Base-by-base conservation (phyloP, 2,797 vertebrate genomes). In the Nannoperca obscura region DNA sequence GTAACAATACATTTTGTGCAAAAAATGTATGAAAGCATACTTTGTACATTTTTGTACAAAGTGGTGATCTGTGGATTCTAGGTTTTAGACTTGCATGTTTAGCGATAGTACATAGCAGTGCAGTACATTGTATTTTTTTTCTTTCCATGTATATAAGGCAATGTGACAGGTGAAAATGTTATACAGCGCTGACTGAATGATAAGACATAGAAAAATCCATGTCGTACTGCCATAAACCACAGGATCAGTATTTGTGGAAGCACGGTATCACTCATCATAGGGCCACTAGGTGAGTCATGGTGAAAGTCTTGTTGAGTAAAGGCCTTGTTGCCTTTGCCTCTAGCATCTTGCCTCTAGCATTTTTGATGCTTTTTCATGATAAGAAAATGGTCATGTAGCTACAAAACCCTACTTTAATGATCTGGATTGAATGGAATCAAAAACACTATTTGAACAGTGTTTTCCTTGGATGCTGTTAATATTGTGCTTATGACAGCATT, bases 301-400 rank as follows among this genome's bases (percentile, higher is more conserved):
- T 36, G 24, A 74, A 79, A 63, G 50, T 20, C 52, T 74, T 74
- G 24, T 80, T 81, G 53, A 73, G 44, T 67, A 72, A 84, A 71
- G 36, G 11, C 5, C 24, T 44, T 75, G 55, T 81, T 76, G 80
- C 71, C n/a, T 66, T 80, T 86, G 40, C 68, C 77, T 83, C 47
- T 71, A 70, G 47, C 44, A 64, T 27, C 54, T 38, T n/a, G n/a
- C n/a, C n/a, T n/a, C n/a, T n/a, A n/a, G n/a, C n/a, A n/a, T n/a
- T 57, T 42, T 47, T 53, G 11, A 40, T 54, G 44, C 57, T 57
- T 63, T 83, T 36, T 63, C 60, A 74, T 76, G 34, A 65, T 40
- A 55, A 57, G 54, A 59, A 81, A 86, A 72, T 72, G 84, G 69
- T 79, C 80, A 78, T 58, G 64, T 63, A 74, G 76, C 72, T 58